Percentiles rank a stretch among this genome's conserved stretches.
phyloP scores from a whole-genome alignment of 1,140 invertebrate species.

The Drosophila mojavensis region DNA sequence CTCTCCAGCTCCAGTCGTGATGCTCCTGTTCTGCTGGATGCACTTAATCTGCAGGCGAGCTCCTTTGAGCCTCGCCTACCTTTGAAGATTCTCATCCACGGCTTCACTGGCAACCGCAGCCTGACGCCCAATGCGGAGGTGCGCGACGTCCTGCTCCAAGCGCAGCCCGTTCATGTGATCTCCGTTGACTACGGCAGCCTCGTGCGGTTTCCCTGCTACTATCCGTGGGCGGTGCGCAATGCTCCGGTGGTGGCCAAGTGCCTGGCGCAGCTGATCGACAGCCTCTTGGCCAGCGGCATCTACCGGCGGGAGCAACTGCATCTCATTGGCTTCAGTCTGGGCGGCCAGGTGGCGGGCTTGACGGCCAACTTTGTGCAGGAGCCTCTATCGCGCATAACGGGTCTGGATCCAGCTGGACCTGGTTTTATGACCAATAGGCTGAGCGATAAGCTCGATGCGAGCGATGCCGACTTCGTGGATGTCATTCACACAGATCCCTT shows the following conservation, averaged over 20 bases:
- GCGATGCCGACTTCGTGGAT: constrained; percentile 91
- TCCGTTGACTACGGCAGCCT: constrained; percentile 85
- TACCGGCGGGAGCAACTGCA: constrained; percentile 87
- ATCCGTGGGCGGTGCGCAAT: constrained; percentile 85
- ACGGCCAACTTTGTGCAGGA: constrained; percentile 84
- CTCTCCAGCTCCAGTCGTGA: constrained; percentile 38
- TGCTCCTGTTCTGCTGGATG: constrained; percentile 54
- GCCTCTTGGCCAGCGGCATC: constrained; percentile 84
- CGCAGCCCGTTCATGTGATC: constrained; percentile 84
- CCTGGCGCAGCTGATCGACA: constrained; percentile 83
- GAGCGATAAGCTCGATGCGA: constrained; percentile 65
- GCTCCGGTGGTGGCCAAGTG: constrained; percentile 84
- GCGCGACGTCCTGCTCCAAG: constrained; percentile 62
- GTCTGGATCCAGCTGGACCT: constrained; percentile 78
- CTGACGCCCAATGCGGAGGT: constrained; percentile 71
- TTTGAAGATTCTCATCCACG: constrained; percentile 82
- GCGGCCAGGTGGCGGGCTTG: constrained; percentile 95
- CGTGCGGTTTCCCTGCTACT: constrained; percentile 84
- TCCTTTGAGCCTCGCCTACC: constrained; percentile 68
- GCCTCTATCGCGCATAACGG: constrained; percentile 70
- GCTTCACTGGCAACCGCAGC: constrained; percentile 64
- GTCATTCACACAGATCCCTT: constrained; percentile 90
- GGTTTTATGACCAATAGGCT: constrained; percentile 57
- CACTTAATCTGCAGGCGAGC: constrained; percentile 60
- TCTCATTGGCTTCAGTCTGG: constrained; percentile 93